These are phyloP conservation scores for Prosopocoilus inquinatus DNA, from an alignment of 2,888 invertebrate species.

Conservation along the genomic window DNA sequence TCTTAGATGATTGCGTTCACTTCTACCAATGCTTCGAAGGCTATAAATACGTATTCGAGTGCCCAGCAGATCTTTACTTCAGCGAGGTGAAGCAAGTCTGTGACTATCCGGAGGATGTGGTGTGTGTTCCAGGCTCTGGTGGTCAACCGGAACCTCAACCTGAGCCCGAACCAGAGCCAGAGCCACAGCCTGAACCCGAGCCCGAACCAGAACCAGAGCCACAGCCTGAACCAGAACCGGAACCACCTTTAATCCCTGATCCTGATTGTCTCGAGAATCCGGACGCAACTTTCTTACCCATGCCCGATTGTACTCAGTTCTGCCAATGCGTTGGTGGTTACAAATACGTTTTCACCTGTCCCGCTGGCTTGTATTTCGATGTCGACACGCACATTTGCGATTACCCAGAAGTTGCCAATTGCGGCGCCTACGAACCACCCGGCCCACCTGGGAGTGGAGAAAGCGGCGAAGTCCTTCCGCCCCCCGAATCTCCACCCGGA, in stretches of 20 bases:
- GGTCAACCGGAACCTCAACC: not conserved
- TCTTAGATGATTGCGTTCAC: slow-evolving; percentile 5
- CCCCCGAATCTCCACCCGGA: no score
- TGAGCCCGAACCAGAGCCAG: not conserved
- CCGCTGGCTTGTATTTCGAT: slow-evolving; percentile 15
- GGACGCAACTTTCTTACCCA: no score
- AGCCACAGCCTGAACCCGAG: slow-evolving; percentile 7
- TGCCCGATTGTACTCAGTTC: slow-evolving; percentile 1
- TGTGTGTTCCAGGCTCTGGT: no score
- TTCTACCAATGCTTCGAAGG: slow-evolving; percentile 13
- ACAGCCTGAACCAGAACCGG: not conserved
- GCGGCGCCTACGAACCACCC: slow-evolving; percentile 35
- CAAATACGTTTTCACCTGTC: slow-evolving; percentile 2
- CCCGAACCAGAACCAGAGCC: no score
- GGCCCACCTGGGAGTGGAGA: no score
- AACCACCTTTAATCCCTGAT: not conserved
- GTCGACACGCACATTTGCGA: not conserved
- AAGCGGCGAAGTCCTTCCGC: no score
- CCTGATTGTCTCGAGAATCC: not conserved
- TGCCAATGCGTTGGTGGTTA: slow-evolving; percentile 13
- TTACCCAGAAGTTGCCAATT: slow-evolving; percentile 20
- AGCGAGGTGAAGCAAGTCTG: slow-evolving; percentile 2
- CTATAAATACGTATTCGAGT: not conserved
- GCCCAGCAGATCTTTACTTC: slow-evolving; percentile 16
- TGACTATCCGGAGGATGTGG: slow-evolving; percentile 28